Evolutionary conservation across 2,113 vertebrate species (phyloP).

Genomic region (Regulus satrapa): DNA sequence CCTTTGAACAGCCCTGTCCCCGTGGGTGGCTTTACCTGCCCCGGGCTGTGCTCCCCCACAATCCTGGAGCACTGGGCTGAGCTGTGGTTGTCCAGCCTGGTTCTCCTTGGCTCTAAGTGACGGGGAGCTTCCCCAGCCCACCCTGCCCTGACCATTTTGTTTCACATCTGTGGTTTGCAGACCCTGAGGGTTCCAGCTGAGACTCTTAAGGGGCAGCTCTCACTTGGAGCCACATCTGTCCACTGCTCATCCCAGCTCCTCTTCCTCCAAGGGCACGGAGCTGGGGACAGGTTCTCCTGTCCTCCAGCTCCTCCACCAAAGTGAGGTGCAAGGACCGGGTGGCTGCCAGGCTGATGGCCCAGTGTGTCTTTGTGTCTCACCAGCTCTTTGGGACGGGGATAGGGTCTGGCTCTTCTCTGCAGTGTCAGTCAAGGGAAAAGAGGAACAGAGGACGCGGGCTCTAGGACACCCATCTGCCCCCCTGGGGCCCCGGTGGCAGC

Average conservation of each 20-base stretch:
- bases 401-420: not conserved
- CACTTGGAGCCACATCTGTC: not conserved
- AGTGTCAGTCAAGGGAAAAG: not conserved
- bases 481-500: not conserved
- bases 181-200: not conserved
- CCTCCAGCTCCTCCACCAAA: not conserved
- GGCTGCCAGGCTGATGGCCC: not conserved
- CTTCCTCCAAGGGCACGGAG: rapidly evolving
- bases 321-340: not conserved
- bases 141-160: not conserved
- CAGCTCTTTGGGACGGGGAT: not conserved
- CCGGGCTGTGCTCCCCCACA: rapidly evolving
- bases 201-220: not conserved
- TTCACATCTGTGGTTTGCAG: not conserved
- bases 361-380: not conserved
- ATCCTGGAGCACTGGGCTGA: not conserved
- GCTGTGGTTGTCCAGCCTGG: not conserved
- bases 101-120: not conserved
- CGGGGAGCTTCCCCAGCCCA: not conserved
- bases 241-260: not conserved
- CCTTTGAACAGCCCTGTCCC: not conserved
- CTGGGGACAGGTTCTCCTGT: not conserved
- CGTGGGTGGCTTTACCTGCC: not conserved
- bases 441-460: not conserved
- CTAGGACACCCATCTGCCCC: not conserved